These are phyloP conservation scores for Argyrosomus japonicus DNA, from an alignment of 2,113 vertebrate species.

Conservation along the genomic window DNA sequence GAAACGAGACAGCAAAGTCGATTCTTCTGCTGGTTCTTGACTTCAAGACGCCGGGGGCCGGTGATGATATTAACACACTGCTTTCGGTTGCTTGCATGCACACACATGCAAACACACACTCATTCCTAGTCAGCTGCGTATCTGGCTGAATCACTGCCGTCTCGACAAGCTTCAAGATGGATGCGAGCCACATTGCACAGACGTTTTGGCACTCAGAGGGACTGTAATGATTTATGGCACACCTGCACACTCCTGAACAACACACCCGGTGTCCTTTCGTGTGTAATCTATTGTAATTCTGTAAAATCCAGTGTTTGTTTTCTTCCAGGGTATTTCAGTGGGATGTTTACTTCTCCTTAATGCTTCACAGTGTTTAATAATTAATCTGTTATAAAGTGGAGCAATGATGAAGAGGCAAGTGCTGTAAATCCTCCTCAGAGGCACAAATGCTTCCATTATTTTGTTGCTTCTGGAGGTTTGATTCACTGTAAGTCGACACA, in stretches of 20 bases:
- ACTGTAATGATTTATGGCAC: constrained; percentile 40
- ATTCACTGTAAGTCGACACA: not conserved
- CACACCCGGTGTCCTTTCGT: not conserved
- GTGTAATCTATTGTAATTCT: not conserved
- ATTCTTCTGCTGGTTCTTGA: not conserved
- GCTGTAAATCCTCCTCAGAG: constrained; percentile 17
- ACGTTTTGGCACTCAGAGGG: not conserved
- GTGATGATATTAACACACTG: not conserved
- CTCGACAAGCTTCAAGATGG: constrained; percentile 45
- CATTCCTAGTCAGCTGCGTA: constrained; percentile 38
- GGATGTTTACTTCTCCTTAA: not conserved
- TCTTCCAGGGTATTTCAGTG: not conserved
- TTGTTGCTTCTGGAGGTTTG: not conserved
- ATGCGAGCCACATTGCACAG: constrained; percentile 16
- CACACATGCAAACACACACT: not conserved
- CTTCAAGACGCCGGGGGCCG: not conserved
- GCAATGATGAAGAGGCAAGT: constrained; percentile 9
- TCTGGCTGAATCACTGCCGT: constrained; percentile 57
- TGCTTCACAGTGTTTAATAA: constrained; percentile 33
- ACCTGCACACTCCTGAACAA: constrained; percentile 27
- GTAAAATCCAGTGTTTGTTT: constrained; percentile 1
- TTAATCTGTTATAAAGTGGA: constrained; percentile 26
- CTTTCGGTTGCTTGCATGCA: constrained; percentile 9
- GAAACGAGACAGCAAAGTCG: not conserved
- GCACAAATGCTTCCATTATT: constrained; percentile 5